Base-by-base conservation (phyloP, 2,888 invertebrate genomes). In the Luperina nickerlii region DNA sequence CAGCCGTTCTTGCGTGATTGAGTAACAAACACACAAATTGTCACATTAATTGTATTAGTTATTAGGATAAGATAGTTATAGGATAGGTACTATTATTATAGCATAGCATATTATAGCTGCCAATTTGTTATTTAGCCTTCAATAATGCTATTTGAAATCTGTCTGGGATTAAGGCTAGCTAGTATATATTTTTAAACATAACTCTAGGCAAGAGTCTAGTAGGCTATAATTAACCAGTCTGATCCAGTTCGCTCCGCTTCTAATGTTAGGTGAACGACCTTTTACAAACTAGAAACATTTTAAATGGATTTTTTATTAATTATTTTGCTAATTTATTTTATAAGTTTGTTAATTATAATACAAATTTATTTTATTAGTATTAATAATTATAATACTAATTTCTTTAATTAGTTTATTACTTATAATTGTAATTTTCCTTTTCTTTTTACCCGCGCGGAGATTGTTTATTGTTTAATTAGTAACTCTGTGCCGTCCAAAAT, bases 151-250 rank as follows among this genome's bases (percentile, higher is more conserved):
- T 79, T 72, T 72, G 8, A 9, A 69, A 81, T 62, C 57, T 6
- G 45, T 57, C 74, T 74, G 63, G 51, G 20, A 24, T 27, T n/a
- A 45, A 27, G 15, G 62, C 68, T 60, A 65, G 51, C 66, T 71
- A 57, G 67, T 82, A 81, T 85, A 62, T 82, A 81, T 85, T 85
- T 69, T 85, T 74, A 85, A 81, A 69, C 80, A 63, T 3, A 27
- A 45, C 38, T 48, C 45, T 83, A 57, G 38, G 32, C n/a, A n/a
- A 48, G 18, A 42, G 20, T 38, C 57, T 77, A 67, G 6, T 77
- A 67, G 8, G 66, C 63, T 85, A 82, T 70, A 80, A 65, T 80
- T 74, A 82, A 60, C 85, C 74, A 27, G 63, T 85, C 2, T 65
- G 54, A 62, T 74, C 73, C 81, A 65, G 74, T 85, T 84, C 15